A percentile compares a stretch with the other conserved stretches of the same genome.
Conservation (phyloP, 2,113 vertebrate species). For the Echinops telfairi region DNA sequence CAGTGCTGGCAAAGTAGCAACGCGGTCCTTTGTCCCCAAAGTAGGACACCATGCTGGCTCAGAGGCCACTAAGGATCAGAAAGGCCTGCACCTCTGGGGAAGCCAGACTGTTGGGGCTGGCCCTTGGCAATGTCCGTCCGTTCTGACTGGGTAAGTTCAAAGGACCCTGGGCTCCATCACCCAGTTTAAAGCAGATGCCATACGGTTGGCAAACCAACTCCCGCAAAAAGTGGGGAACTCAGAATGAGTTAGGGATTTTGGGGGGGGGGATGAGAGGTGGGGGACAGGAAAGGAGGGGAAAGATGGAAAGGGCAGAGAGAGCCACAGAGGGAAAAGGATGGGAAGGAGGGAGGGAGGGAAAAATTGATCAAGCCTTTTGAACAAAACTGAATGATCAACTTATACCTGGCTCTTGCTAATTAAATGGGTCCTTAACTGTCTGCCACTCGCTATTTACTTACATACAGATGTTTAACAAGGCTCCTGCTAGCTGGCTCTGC, state of each 20-base stretch:
- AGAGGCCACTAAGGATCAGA: slow-evolving; percentile 16
- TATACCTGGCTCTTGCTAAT: too few species aligned
- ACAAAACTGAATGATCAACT: too few species aligned
- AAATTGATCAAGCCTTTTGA: neutral
- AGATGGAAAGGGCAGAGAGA: too few species aligned
- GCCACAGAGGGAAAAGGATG: neutral
- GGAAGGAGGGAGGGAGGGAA: neutral
- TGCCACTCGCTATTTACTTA: too few species aligned
- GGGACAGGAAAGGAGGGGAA: neutral
- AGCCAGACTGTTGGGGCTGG: neutral
- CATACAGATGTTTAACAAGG: too few species aligned
- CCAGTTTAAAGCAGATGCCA: neutral
- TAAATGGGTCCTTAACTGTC: too few species aligned
- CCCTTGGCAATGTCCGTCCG: neutral
- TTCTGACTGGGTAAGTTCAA: neutral
- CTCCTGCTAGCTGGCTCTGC: too few species aligned
- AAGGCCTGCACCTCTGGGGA: neutral
- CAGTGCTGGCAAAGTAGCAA: neutral
- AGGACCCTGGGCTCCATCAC: neutral
- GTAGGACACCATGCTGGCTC: neutral
- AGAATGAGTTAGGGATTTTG: neutral
- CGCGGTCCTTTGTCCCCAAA: neutral
- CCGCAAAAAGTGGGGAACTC: neutral
- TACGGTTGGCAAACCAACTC: neutral
- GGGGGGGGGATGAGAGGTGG: neutral